Conservation (phyloP, 2,113 vertebrate genomes). For the Centropristis striata region DNA sequence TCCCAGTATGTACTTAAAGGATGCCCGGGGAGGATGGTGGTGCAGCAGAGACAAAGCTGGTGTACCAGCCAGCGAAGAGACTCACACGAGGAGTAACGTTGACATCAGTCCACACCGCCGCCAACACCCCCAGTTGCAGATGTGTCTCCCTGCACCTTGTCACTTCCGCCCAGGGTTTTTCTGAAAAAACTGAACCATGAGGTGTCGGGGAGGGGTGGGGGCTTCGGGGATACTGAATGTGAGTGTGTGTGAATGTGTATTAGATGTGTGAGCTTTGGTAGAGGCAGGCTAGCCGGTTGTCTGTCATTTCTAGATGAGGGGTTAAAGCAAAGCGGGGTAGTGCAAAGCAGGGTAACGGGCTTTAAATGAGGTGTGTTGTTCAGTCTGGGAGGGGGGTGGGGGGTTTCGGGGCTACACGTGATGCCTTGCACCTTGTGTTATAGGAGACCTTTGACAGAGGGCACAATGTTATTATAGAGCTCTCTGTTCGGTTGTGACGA, state of each 20-base stretch:
- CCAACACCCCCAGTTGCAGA: conserved; percentile 17
- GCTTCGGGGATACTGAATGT: conserved; percentile 64
- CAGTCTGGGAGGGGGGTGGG: conserved; percentile 31
- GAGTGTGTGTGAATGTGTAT: conserved; percentile 59
- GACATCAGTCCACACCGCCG: conserved; percentile 18
- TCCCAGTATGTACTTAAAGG: conserved; percentile 55
- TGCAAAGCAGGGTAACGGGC: conserved; percentile 72
- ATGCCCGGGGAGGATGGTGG: conserved; percentile 54
- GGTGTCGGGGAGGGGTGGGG: conserved; percentile 38
- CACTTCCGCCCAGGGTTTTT: conserved; percentile 50
- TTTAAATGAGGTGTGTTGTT: conserved; percentile 65
- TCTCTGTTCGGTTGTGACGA: conserved; percentile 96
- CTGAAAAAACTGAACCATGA: conserved; percentile 62
- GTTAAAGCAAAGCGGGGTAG: conserved; percentile 69
- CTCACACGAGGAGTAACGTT: conserved; percentile 18
- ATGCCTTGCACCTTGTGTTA: conserved; percentile 99
- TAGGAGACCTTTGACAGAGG: conserved; percentile 97
- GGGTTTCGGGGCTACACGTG: conserved; percentile 91
- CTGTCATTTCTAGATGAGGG: conserved; percentile 78
- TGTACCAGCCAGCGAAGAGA: conserved; percentile 10
- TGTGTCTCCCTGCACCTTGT: conserved; percentile 62
- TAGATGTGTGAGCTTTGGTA: conserved; percentile 80
- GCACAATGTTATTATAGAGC: conserved; percentile 89
- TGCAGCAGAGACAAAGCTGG: conserved; percentile 46
- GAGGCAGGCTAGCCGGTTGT: conserved; percentile 75